Evolutionary conservation across 53 echinoderm and acorn worm genomes (phyloP).

Genomic region (Paracentrotus lividus): DNA sequence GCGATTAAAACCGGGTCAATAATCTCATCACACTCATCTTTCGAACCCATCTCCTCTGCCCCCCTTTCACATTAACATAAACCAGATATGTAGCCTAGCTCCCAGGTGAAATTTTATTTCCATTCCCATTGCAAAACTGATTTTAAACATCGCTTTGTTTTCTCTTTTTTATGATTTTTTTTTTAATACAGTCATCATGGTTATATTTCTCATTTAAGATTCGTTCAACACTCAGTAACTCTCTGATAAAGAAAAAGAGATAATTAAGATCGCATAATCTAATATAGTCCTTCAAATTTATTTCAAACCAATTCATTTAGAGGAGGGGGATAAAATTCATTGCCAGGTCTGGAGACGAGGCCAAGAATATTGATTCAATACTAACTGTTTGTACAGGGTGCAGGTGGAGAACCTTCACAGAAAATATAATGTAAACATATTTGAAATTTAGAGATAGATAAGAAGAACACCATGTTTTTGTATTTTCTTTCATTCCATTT

Average conservation of each 20-base stretch:
- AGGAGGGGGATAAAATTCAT: neutral
- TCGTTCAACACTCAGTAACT: too few relatives aligned
- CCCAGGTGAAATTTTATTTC: neutral
- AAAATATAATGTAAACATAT: conserved; percentile 49
- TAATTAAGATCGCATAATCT: neutral
- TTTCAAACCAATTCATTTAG: neutral
- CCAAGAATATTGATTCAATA: conserved; percentile 24
- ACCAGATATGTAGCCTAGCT: neutral
- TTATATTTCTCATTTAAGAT: too few relatives aligned
- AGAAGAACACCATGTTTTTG: neutral
- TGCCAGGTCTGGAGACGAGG: neutral
- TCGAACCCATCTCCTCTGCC: neutral
- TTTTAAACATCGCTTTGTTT: too few relatives aligned
- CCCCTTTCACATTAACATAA: neutral
- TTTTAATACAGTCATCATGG: too few relatives aligned
- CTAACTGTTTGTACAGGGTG: conserved; percentile 29
- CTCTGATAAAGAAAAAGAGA: neutral
- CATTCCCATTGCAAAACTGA: neutral
- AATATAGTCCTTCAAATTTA: neutral
- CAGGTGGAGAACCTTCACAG: conserved; percentile 42
- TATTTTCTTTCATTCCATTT: conserved; percentile 29
- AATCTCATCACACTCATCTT: neutral
- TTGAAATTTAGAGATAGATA: conserved; percentile 23
- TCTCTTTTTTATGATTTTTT: too few relatives aligned
- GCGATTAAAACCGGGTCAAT: neutral